Base-by-base conservation (phyloP, 2,888 invertebrate species). In the Hypselothyrea guttata region DNA sequence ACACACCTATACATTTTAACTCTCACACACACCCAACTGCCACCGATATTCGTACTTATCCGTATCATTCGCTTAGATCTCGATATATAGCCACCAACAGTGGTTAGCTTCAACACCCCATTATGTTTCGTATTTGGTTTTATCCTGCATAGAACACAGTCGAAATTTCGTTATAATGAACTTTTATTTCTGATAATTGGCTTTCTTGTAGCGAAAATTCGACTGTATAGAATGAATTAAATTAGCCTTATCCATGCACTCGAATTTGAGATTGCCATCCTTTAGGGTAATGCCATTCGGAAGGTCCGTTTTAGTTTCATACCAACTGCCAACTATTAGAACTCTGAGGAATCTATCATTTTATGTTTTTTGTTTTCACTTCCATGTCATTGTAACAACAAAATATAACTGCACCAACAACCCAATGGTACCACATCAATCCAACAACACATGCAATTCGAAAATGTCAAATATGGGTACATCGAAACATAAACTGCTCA, bases 341-440 rank as follows among this genome's bases (percentile, higher is more conserved):
- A n/a, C n/a, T n/a, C n/a, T 22, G 5, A 22, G 22, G 5, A 5
- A 22, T 22, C 22, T 22, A 22, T 22, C 22, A 22, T 22, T 22
- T 70, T 30, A 18, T 71, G 52, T 67, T 77, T 77, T 71, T 41
- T 75, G 56, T 72, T 66, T 47, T 22, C 75, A 58, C 41, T 66
- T 60, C 62, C 60, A 70, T 56, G 59, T 47, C 44, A 64, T 63
- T 58, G 70, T 62, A 44, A 53, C 44, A 49, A 49, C 54, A 45
- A 51, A 35, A 13, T 7, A 46, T 34, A 34, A 49, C 33, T 30
- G 54, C 52, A 51, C 37, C 37, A 46, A 68, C 38, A 47, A 52
- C 2, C 34, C 59, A 49, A 13, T 51, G 56, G 51, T 46, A 35
- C 51, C 28, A 71, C 48, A 56, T 45, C 64, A 49, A 55, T 11